Evolutionary conservation across 1,140 invertebrate species (phyloP), one percentile per base, ranked within the genome.

Genomic region (Chymomyza costata): DNA sequence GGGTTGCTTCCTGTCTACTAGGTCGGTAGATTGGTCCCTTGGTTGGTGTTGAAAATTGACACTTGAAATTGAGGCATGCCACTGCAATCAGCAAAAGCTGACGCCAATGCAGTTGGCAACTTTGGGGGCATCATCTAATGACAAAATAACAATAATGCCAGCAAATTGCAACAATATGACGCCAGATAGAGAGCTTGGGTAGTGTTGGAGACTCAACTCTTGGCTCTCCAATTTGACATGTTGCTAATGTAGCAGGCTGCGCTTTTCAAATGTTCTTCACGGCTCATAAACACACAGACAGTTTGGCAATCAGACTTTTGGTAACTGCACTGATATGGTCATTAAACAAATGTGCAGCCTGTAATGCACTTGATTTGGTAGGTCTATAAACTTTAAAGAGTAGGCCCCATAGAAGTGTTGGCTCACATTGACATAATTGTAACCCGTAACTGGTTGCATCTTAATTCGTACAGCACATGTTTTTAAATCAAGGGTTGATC

Each of bases 31-130:
- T n/a, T n/a, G n/a, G n/a, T n/a, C n/a, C n/a, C n/a, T n/a, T n/a
- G 51, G 63, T 64, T 78, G 71, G 73, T 67, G 73, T 68, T 73
- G 68, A 80, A 71, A 78, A 80, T 73, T 80, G 73, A 78, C 73
- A 78, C 73, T 78, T 68, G 73, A 73, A 80, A 80, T 63, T 56
- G 46, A 66, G 62, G 39, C 46, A 50, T 38, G n/a, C n/a, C n/a
- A n/a, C n/a, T 70, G 67, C 71, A 78, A 78, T 78, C 71, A 78
- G 57, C 56, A 66, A 78, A 78, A 57, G 46, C 70, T 76, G 65
- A 14, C 49, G 52, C 66, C 54, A 66, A 35, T 76, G 71, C 62
- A 71, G 43, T 41, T 45, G 51, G 14, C n/a, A n/a, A n/a, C 16
- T 10, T 5, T 32, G 35, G 16, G 41, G 39, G 1, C 15, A 6